These are phyloP conservation scores for Pachyrhynchus sulphureomaculatus DNA, from an alignment of 1,140 invertebrate species.

Conservation along the genomic window DNA sequence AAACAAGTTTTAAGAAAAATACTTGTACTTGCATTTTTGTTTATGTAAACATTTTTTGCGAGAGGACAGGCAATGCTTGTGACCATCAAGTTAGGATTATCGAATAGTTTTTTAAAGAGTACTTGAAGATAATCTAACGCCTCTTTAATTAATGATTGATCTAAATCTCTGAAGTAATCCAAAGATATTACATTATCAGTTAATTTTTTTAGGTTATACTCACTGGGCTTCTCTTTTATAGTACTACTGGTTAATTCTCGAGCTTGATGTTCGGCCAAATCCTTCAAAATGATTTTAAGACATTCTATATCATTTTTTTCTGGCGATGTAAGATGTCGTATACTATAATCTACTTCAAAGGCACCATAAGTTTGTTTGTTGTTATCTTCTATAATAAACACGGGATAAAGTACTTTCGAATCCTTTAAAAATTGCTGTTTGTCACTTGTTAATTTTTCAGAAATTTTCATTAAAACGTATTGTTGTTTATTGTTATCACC, in stretches of 20 bases:
- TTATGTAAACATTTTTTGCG: slow-evolving; percentile 1
- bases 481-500: neutral
- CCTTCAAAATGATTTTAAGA: slow-evolving; percentile 1
- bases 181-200: neutral
- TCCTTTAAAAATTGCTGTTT: too few species aligned
- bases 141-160: neutral
- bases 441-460: too few species aligned
- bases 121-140: neutral
- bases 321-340: neutral
- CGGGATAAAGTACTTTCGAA: neutral
- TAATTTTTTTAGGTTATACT: neutral
- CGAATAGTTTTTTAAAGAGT: neutral
- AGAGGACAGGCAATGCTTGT: neutral
- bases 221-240: neutral
- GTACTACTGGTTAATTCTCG: neutral
- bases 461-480: neutral
- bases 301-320: neutral
- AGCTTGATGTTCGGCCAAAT: slow-evolving; percentile 7
- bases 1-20: neutral
- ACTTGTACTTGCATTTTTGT: neutral
- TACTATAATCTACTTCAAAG: neutral
- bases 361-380: neutral
- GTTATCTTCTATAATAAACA: neutral
- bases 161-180: neutral
- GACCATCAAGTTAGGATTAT: neutral